phyloP scores from a whole-genome alignment of 2,888 invertebrate species.

The Ichneumoninae sp. region DNA sequence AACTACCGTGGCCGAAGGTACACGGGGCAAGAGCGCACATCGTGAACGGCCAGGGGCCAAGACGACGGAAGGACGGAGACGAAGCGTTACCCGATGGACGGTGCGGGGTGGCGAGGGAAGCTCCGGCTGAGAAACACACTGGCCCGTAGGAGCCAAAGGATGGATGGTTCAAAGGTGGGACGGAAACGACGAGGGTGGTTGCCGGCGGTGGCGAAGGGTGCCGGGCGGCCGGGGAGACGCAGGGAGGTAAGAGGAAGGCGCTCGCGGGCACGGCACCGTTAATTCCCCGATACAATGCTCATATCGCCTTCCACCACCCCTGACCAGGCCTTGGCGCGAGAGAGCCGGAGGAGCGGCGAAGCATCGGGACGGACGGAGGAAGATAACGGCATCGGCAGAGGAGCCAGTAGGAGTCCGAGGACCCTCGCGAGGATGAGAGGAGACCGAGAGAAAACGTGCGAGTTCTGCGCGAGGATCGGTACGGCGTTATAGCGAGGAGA shows the following conservation, averaged over 20 bases:
- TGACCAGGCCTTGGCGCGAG: slow-evolving; percentile 75
- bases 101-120: slow-evolving; percentile 46
- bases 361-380: slow-evolving; percentile 21
- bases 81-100: slow-evolving; percentile 39
- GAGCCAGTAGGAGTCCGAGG: slow-evolving; percentile 50
- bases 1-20: slow-evolving; percentile 44
- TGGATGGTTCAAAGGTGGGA: slow-evolving; percentile 62
- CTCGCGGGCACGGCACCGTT: slow-evolving; percentile 79
- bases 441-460: slow-evolving; percentile 34
- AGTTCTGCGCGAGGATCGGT: slow-evolving; percentile 6
- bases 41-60: slow-evolving; percentile 60
- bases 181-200: slow-evolving; percentile 48
- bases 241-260: slow-evolving; percentile 64
- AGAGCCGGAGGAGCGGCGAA: slow-evolving; percentile 31
- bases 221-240: background rate
- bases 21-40: slow-evolving; percentile 35
- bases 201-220: slow-evolving; percentile 23
- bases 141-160: slow-evolving; percentile 46
- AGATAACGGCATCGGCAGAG: slow-evolving; percentile 35
- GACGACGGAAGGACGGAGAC: slow-evolving; percentile 53
- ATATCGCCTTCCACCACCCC: slow-evolving; percentile 83
- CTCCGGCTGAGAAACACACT: slow-evolving; percentile 62
- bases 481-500: slow-evolving; percentile 21
- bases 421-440: slow-evolving; percentile 40
- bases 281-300: slow-evolving; percentile 85